Evolutionary conservation across 2,888 invertebrate genomes (phyloP).

Genomic region (Theretra japonica): DNA sequence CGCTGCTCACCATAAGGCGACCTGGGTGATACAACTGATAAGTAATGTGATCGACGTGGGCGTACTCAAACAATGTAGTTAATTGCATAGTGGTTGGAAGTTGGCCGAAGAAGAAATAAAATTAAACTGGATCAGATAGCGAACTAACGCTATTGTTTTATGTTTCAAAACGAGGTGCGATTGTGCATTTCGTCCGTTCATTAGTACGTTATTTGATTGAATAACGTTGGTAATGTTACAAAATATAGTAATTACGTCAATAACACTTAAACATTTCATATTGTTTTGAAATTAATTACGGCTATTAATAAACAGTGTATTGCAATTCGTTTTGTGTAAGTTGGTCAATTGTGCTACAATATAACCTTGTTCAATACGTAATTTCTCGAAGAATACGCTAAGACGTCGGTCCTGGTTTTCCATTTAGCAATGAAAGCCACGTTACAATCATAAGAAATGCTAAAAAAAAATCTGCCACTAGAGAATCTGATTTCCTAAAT

Average conservation of each 20-base stretch:
- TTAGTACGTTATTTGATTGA: slow-evolving; percentile 26
- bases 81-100: slow-evolving; percentile 8
- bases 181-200: slow-evolving; percentile 33
- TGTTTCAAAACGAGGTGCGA: slow-evolving; percentile 40
- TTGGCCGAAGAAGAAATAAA: slow-evolving; percentile 12
- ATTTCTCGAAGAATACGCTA: too few species aligned
- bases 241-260: slow-evolving; percentile 16
- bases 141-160: slow-evolving; percentile 37
- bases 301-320: neutral
- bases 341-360: neutral
- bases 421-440: too few species aligned
- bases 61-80: slow-evolving; percentile 17
- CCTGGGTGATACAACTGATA: slow-evolving; percentile 1
- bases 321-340: neutral
- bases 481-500: too few species aligned
- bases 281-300: neutral
- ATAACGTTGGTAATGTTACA: slow-evolving; percentile 24
- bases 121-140: slow-evolving; percentile 31
- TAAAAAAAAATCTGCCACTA: too few species aligned
- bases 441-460: too few species aligned
- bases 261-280: neutral
- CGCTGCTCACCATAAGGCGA: neutral
- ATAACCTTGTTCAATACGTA: too few species aligned
- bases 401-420: too few species aligned
- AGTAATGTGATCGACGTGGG: slow-evolving; percentile 8